Evolutionary conservation across 2,113 vertebrate species (phyloP), one percentile per base, ranked within the genome.

Genomic region (Ariopsis seemanni): DNA sequence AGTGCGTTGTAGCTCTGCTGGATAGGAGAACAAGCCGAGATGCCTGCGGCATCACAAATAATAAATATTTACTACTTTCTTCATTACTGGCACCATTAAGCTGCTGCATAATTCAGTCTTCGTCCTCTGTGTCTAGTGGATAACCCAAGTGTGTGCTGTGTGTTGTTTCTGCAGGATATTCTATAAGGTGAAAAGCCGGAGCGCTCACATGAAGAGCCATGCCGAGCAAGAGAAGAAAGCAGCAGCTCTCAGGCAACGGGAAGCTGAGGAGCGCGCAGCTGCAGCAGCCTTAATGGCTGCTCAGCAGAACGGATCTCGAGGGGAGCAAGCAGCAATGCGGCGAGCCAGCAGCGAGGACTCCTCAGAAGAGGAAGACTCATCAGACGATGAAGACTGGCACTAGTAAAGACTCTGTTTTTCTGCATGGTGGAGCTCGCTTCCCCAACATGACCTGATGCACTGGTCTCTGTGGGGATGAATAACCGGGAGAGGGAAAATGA

Each of bases 141-240:
- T 57, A 42, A 80, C 25, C 18, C 20, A 2, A 53, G 34, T 14
- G 71, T 67, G 25, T 74, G 27, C 63, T 10, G 15, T 2, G 1
- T 30, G 42, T 52, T 12, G 53, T 27, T 30, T 8, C 83, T 1
- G 0, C 90, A 98, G 98, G 94, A 93, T 99, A 85, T 99, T 99
- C 94, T 97, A 90, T 93, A 99, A 99, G 93, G 98, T 99, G 93
- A 99, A 99, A 95, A 99, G 98, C 92, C 97, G 98, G 90, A 99
- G 98, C 0, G 98, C 98, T 1, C 98, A 99, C 95, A 99, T 99
- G 98, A 99, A 99, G 92, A 99, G 98, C 92, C 98, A 99, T 0
- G 96, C 98, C 0, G 98, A 99, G 93, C 98, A 99, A 94, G 98
- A 99, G 92, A 99, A 99, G 95, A 99, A 99, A 91, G 97, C 97